A percentile compares a stretch with the other conserved stretches of the same genome.
These are phyloP conservation scores for Typhlichthys subterraneus DNA, from an alignment of 2,797 vertebrate genomes.

Conservation along the genomic window DNA sequence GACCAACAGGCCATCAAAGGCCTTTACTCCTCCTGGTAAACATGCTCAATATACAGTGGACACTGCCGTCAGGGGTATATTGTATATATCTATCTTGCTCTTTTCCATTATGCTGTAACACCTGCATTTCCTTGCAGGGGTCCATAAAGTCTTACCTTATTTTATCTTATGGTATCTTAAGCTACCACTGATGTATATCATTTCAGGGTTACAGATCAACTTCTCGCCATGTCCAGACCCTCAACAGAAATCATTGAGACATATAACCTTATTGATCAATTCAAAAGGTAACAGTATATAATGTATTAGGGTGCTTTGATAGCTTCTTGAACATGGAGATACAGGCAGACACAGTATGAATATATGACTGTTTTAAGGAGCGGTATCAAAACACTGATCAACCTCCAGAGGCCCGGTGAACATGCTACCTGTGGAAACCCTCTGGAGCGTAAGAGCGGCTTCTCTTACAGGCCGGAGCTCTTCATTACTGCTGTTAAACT, in stretches of 20 bases:
- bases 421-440: conserved; percentile 93
- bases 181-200: conserved; percentile 16
- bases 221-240: conserved; percentile 93
- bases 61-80: neutral
- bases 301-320: neutral
- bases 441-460: conserved; percentile 91
- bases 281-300: conserved; percentile 81
- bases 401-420: conserved; percentile 94
- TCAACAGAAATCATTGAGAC: conserved; percentile 92
- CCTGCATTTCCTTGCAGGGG: neutral
- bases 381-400: conserved; percentile 92
- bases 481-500: conserved; percentile 60
- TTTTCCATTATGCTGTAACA: neutral
- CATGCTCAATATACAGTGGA: neutral
- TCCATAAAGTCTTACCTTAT: neutral
- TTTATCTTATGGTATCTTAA: neutral
- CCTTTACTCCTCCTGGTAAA: conserved; percentile 94
- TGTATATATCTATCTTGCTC: neutral
- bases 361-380: conserved; percentile 68
- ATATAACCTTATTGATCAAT: conserved; percentile 89
- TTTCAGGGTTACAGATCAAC: conserved; percentile 89
- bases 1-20: conserved; percentile 91
- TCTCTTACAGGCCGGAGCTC: conserved; percentile 91
- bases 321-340: neutral
- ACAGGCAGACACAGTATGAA: conserved; percentile 19